These are phyloP conservation scores for Anabacerthia variegaticeps DNA, from an alignment of 2,797 vertebrate species.

Conservation along the genomic window DNA sequence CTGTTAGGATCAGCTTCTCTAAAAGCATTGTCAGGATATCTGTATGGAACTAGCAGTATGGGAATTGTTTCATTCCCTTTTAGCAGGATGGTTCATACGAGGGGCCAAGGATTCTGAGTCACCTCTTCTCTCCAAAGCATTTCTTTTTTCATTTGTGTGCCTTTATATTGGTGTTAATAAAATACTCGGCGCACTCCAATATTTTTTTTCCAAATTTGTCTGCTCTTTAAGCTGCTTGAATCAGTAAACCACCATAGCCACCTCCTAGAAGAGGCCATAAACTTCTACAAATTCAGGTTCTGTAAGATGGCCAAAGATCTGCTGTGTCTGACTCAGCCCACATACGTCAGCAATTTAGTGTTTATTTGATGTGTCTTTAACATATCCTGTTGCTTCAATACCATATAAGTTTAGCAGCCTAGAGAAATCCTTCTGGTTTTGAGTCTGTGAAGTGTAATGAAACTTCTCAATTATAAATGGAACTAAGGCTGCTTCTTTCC, in stretches of 20 bases:
- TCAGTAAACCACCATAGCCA: background rate
- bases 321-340: background rate
- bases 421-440: background rate
- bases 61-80: background rate
- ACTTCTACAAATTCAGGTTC: background rate
- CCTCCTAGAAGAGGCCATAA: background rate
- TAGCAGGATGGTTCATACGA: background rate
- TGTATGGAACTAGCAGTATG: background rate
- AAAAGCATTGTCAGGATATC: background rate
- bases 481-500: background rate
- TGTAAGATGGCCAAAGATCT: background rate
- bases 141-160: background rate
- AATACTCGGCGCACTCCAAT: background rate
- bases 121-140: background rate
- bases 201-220: background rate
- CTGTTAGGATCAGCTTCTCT: background rate
- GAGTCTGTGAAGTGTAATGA: background rate
- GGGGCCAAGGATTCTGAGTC: background rate
- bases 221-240: background rate
- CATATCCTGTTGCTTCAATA: background rate
- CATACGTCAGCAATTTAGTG: background rate
- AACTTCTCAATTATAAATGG: background rate
- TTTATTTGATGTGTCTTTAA: background rate
- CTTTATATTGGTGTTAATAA: background rate
- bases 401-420: background rate